Evolutionary conservation across 2,113 vertebrate genomes (phyloP).

Genomic region (Helogale parvula): DNA sequence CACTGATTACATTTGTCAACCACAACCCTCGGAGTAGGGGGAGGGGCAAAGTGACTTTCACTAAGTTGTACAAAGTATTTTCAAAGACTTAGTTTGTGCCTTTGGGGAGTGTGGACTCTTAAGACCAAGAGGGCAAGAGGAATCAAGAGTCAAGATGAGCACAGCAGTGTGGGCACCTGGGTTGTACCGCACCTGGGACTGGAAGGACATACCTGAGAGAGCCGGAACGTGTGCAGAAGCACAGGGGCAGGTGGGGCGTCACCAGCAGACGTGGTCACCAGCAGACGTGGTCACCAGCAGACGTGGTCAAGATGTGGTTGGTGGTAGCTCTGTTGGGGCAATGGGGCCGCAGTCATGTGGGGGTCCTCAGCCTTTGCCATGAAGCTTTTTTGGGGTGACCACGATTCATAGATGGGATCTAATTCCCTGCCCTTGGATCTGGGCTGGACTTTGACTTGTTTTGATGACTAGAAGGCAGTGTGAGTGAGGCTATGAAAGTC

Average conservation of each 20-base stretch:
- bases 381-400: neutral
- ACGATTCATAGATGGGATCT: neutral
- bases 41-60: neutral
- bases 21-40: neutral
- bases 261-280: no score
- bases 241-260: neutral
- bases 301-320: neutral
- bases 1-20: neutral
- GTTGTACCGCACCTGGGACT: neutral
- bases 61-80: neutral
- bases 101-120: neutral
- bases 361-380: neutral
- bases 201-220: neutral
- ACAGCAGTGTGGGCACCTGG: neutral
- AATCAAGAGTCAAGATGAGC: neutral
- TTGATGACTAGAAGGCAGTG: neutral
- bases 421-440: neutral
- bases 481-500: neutral
- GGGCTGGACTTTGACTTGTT: neutral
- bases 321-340: neutral
- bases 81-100: neutral
- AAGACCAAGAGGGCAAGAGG: neutral
- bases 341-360: neutral
- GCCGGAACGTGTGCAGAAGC: neutral
- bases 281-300: neutral